A percentile compares a stretch with the other conserved stretches of the same genome.
These are phyloP conservation scores for Mus spicilegus DNA, from an alignment of 2,113 vertebrate genomes.

Conservation along the genomic window DNA sequence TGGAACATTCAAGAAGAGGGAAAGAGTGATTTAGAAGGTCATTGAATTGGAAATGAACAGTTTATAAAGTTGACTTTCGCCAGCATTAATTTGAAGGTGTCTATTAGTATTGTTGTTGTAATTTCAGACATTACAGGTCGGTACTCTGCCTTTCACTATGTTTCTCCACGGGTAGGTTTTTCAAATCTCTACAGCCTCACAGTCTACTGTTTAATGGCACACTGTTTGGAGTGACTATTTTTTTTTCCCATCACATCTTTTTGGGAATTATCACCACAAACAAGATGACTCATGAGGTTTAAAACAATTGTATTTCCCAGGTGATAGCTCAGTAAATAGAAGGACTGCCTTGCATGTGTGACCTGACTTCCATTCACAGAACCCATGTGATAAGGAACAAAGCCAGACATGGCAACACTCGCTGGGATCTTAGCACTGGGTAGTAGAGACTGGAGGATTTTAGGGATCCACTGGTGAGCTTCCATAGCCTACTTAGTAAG, in stretches of 20 bases:
- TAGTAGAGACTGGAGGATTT: not conserved
- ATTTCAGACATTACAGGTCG: not conserved
- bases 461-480: not conserved
- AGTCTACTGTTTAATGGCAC: fast-evolving
- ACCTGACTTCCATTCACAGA: not conserved
- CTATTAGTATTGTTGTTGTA: not conserved
- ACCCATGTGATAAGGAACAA: not conserved
- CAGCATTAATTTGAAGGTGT: not conserved
- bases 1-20: not conserved
- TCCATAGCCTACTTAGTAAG: not conserved
- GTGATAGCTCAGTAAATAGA: too few species aligned
- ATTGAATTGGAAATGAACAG: not conserved
- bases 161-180: not conserved
- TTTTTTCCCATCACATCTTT: not conserved
- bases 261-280: not conserved
- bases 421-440: not conserved
- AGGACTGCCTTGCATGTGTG: not conserved
- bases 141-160: not conserved
- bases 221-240: too few species aligned
- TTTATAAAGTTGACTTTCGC: not conserved
- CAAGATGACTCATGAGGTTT: not conserved
- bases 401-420: not conserved
- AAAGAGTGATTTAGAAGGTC: not conserved
- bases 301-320: not conserved
- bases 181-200: not conserved